Conservation (phyloP, 2,797 vertebrate species). For the Darevskia mixta region DNA sequence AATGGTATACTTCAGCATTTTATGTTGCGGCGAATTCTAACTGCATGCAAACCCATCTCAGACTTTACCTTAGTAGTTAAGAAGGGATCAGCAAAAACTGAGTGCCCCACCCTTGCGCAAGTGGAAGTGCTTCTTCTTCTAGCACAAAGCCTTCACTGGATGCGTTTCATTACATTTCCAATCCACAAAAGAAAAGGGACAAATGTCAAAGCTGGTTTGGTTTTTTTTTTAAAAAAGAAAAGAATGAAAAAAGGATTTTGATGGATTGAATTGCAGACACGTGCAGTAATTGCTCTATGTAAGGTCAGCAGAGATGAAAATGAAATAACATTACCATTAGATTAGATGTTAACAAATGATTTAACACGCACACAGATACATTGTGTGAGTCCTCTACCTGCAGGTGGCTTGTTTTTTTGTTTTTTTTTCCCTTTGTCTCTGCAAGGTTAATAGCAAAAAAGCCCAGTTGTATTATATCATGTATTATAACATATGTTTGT, state of each 20-base stretch:
- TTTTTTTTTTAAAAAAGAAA: neutral
- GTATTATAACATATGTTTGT: neutral
- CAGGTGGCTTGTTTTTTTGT: constrained; percentile 10
- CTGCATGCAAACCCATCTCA: constrained; percentile 29
- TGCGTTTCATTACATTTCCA: neutral
- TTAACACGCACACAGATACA: rapidly evolving
- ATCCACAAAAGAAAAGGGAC: constrained; percentile 1
- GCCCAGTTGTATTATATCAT: neutral
- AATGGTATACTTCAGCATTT: neutral
- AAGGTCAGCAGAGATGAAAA: neutral
- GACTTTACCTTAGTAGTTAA: neutral
- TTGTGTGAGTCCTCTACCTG: neutral
- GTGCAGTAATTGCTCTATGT: neutral
- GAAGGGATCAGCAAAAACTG: neutral
- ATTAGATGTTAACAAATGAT: constrained; percentile 14
- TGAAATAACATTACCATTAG: constrained; percentile 30
- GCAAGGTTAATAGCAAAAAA: constrained; percentile 6
- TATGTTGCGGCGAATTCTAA: constrained; percentile 22
- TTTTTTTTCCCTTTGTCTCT: neutral
- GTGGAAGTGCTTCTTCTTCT: neutral
- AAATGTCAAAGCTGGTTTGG: constrained; percentile 5
- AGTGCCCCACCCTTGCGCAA: neutral
- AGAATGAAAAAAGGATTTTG: neutral
- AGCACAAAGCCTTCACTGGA: neutral
- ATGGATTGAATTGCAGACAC: constrained; percentile 1